Evolutionary conservation across 2,888 invertebrate genomes (phyloP).

Genomic region (Camptogramma bilineatum): DNA sequence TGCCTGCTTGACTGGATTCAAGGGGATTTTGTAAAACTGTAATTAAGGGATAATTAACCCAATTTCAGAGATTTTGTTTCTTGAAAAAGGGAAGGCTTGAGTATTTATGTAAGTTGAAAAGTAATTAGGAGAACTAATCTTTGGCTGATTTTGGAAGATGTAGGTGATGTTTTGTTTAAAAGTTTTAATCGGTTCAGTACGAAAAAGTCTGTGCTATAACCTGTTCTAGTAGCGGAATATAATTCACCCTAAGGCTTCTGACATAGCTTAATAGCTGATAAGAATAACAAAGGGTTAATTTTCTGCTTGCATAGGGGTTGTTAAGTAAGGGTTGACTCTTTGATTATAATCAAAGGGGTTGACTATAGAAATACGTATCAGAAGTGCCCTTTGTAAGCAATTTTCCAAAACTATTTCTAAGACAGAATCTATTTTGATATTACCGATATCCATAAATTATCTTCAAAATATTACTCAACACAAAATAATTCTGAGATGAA

Average conservation of each 20-base stretch:
- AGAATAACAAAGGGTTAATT: background rate
- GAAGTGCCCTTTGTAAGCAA: background rate
- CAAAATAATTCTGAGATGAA: background rate
- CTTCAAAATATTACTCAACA: background rate
- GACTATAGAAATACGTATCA: background rate
- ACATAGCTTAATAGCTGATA: background rate
- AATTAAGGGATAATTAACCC: slow-evolving; percentile 34
- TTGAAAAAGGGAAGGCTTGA: slow-evolving; percentile 5
- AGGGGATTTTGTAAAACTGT: slow-evolving; percentile 28
- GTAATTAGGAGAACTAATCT: slow-evolving; percentile 22
- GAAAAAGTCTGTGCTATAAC: background rate
- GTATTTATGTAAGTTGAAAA: slow-evolving; percentile 20
- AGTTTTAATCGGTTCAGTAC: background rate
- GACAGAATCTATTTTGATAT: background rate
- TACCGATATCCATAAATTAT: background rate
- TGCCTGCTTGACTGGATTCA: slow-evolving; percentile 20
- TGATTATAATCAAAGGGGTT: too few species aligned
- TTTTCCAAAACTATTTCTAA: background rate
- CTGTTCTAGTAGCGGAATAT: background rate
- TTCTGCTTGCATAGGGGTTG: background rate
- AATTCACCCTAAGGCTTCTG: too few species aligned
- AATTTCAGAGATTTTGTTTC: slow-evolving; percentile 22
- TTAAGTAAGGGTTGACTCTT: background rate
- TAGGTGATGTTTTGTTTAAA: slow-evolving; percentile 4
- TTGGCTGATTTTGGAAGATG: slow-evolving; percentile 18